These are phyloP conservation scores for Pogonognathellus flavescens DNA, from an alignment of 1,140 invertebrate species.

Conservation along the genomic window DNA sequence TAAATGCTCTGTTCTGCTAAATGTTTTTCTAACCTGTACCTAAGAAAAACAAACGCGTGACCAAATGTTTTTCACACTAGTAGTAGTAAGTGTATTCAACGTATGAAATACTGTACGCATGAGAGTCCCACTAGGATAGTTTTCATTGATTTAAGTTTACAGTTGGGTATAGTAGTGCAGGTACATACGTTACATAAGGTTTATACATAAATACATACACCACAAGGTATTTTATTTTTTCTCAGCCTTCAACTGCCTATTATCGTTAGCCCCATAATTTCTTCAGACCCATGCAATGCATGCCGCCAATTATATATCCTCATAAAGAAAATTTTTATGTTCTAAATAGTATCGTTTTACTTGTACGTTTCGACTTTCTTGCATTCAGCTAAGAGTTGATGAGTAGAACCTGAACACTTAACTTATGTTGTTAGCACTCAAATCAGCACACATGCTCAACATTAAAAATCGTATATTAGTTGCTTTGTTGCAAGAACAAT, in stretches of 20 bases:
- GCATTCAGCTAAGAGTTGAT: not conserved
- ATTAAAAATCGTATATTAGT: not conserved
- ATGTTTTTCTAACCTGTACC: too few relatives aligned
- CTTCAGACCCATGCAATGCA: conserved; percentile 6
- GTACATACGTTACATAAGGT: too few relatives aligned
- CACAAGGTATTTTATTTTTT: not conserved
- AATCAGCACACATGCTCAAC: not conserved
- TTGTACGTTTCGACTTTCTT: too few relatives aligned
- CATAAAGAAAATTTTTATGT: conserved; percentile 13
- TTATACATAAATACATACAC: not conserved
- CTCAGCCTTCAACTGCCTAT: conserved; percentile 1
- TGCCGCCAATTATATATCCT: conserved; percentile 9
- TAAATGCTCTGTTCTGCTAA: too few relatives aligned
- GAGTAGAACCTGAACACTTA: not conserved
- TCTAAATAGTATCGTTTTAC: not conserved
- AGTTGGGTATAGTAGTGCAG: not conserved
- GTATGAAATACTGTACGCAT: too few relatives aligned
- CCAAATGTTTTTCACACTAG: too few relatives aligned
- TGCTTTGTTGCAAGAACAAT: conserved; percentile 5
- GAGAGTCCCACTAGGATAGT: not conserved
- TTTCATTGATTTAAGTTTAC: conserved; percentile 24
- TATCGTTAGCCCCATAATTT: conserved; percentile 28
- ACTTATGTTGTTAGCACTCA: conserved; percentile 10
- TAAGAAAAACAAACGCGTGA: too few relatives aligned
- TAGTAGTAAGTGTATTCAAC: too few relatives aligned